Conservation (phyloP, 53 echinoderm and acorn worm genomes). For the Holothuria leucospilota region DNA sequence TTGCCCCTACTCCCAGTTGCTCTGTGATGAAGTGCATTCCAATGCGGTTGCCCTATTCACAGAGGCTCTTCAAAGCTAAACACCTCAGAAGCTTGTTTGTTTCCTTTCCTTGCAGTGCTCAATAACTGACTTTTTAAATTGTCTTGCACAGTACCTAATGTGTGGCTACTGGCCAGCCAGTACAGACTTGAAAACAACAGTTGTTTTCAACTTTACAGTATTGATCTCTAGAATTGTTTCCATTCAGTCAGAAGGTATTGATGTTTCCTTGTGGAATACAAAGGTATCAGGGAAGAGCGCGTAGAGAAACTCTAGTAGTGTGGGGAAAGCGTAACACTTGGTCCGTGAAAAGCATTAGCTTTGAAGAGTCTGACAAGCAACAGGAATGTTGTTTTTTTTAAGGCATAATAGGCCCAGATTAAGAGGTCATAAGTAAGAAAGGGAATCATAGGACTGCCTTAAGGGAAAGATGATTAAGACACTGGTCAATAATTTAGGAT, state of each 20-base stretch:
- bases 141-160: too few species aligned
- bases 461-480: slow-evolving; percentile 25
- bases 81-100: too few species aligned
- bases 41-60: too few species aligned
- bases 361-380: neutral
- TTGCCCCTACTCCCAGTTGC: too few species aligned
- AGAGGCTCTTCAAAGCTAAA: too few species aligned
- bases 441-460: slow-evolving; percentile 18
- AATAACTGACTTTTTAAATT: too few species aligned
- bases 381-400: slow-evolving; percentile 22
- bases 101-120: too few species aligned
- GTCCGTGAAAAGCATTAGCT: neutral
- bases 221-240: slow-evolving; percentile 4
- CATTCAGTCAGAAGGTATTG: slow-evolving; percentile 9
- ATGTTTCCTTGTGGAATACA: neutral
- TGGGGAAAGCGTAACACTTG: neutral
- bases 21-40: too few species aligned
- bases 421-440: slow-evolving; percentile 25
- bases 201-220: slow-evolving; percentile 9
- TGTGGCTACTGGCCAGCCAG: neutral
- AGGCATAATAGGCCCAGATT: slow-evolving; percentile 8
- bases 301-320: too few species aligned
- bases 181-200: slow-evolving; percentile 20
- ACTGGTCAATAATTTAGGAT: slow-evolving; percentile 30
- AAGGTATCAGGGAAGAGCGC: too few species aligned